Conservation (phyloP, 2,113 vertebrate genomes). For the Trogon melanurus region DNA sequence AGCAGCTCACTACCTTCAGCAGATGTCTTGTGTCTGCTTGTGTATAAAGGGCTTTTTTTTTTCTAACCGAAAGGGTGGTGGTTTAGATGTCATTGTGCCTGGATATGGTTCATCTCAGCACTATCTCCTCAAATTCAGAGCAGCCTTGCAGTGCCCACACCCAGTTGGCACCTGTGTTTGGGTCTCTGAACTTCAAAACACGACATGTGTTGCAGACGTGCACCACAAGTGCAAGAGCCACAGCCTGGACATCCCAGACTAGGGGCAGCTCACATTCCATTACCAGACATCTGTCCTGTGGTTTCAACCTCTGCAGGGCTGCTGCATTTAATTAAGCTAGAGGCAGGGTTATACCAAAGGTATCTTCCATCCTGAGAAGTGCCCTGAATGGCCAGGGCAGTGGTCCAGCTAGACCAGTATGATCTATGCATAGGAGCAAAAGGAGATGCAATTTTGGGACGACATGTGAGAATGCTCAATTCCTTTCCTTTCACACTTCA, state of each 20-base stretch:
- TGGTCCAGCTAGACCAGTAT: not conserved
- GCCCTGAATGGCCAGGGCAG: not conserved
- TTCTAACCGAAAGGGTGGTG: not conserved
- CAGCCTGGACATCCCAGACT: not conserved
- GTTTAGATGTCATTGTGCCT: not conserved
- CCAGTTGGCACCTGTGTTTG: fast-evolving
- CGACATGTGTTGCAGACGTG: fast-evolving
- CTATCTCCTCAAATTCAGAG: not conserved
- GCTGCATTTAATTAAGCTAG: not conserved
- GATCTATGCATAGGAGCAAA: not conserved
- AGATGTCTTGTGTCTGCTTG: not conserved
- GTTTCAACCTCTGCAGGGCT: fast-evolving
- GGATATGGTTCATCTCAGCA: fast-evolving
- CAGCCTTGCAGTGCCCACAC: fast-evolving
- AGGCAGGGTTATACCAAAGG: too few relatives aligned
- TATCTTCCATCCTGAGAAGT: not conserved
- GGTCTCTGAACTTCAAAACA: not conserved
- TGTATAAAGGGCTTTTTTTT: not conserved
- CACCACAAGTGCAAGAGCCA: fast-evolving
- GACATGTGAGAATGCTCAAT: fast-evolving
- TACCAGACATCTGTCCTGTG: not conserved
- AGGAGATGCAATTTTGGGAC: not conserved
- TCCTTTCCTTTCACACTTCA: not conserved
- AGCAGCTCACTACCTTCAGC: not conserved
- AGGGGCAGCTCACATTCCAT: not conserved